Evolutionary conservation across 1,140 invertebrate genomes (phyloP), one percentile per base, ranked within the genome.

Genomic region (Amphibalanus amphitrite): DNA sequence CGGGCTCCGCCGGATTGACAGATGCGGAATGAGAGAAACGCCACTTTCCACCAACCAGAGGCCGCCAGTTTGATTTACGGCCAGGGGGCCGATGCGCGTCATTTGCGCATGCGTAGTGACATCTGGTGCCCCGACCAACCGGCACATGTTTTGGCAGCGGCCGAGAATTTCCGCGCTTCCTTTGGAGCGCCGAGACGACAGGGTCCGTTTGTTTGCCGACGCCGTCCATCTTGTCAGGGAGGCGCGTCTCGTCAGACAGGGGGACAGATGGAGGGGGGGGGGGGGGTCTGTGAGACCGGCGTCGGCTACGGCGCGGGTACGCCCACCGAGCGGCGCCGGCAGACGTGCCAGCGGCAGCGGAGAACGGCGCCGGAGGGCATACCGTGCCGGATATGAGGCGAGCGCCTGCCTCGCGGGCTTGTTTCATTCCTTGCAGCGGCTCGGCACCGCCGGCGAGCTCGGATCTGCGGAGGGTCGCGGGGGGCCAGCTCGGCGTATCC

Each of bases 71-170:
- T 59, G 47, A 59, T 59, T 59, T 59, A 59, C 47, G 20, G 47
- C 6, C 47, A 59, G 47, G 20, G 47, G 47, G 47, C 47, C 47
- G 47, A 59, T 59, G 13, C 47, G 47, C 47, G 47, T 59, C 47
- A 59, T 59, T 59, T 59, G 47, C 47, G 47, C 47, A 59, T 59
- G 47, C 47, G 47, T 59, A 59, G 47, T 59, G 47, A 59, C 47
- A 59, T 59, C 47, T 59, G 47, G 47, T 59, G 13, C 47, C 47
- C 47, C 47, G 13, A 59, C 47, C 47, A 59, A 59, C 47, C 47
- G 47, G 47, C 47, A 59, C 47, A 59, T 59, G 47, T 59, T 59
- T 59, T 59, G 47, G 47, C 47, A 59, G 47, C 47, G 6, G 47
- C 47, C 47, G 47, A 59, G 47, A 59, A 59, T 59, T 59, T 59